Evolutionary conservation across 2,888 invertebrate genomes (phyloP).

Genomic region (Eledona agricola): DNA sequence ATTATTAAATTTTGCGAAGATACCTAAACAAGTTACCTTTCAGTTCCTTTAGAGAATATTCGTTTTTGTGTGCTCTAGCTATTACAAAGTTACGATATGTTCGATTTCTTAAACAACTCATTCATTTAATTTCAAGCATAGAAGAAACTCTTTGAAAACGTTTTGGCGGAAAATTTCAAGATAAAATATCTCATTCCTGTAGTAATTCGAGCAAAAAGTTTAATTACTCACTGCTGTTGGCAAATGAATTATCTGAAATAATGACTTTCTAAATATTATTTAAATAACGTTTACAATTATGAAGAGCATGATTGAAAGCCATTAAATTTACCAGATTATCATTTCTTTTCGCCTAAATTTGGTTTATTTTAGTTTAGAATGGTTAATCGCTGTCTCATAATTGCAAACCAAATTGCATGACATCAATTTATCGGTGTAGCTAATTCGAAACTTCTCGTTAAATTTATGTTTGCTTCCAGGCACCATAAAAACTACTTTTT

Average conservation of each 20-base stretch:
- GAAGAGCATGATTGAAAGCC: constrained; percentile 14
- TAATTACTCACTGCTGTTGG: no score
- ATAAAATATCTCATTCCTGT: no score
- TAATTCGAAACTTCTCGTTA: constrained; percentile 17
- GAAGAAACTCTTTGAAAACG: no score
- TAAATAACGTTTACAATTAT: constrained; percentile 5
- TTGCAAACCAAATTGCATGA: constrained; percentile 17
- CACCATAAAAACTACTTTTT: constrained; percentile 22
- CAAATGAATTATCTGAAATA: constrained; percentile 9
- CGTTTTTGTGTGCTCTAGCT: constrained; percentile 26
- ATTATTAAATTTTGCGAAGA: constrained; percentile 35
- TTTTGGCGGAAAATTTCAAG: no score
- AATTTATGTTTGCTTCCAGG: constrained; percentile 19
- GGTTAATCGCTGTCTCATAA: constrained; percentile 19
- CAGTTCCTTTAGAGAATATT: constrained; percentile 29
- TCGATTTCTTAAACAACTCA: constrained; percentile 21
- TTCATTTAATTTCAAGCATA: no score
- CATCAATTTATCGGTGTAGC: constrained; percentile 25
- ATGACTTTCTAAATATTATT: constrained; percentile 17
- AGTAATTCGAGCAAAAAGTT: no score
- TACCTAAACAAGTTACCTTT: constrained; percentile 37
- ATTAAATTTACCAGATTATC: constrained; percentile 19
- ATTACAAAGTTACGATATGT: constrained; percentile 19
- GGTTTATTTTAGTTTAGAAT: no score
- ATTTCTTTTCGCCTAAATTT: constrained; percentile 16